Base-by-base conservation (phyloP, 1,140 invertebrate genomes). In the Drosophila azteca region DNA sequence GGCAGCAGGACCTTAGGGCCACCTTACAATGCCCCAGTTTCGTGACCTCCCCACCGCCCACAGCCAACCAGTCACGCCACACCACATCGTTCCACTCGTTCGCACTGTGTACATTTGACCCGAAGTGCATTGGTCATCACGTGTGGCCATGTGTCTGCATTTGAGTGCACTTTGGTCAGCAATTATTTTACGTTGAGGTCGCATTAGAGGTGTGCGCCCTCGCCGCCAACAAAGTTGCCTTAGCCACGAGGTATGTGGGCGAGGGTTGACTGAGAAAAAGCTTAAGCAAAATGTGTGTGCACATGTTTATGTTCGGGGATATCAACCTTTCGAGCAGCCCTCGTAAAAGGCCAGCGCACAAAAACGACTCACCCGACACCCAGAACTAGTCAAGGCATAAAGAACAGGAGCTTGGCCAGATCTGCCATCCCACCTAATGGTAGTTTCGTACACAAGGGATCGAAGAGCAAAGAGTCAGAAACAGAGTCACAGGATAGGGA, bases 151-250 rank as follows among this genome's bases (percentile, higher is more conserved):
- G 83, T 89, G 83, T 88, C 84, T 89, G 83, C 84, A 83, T 88
- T 88, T 89, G 84, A 89, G 84, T 89, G 83, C 84, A 83, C 83
- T 89, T 88, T 79, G 83, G 83, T 89, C 84, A 88, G 83, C 83
- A 88, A 88, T 88, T 88, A 88, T 88, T 88, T 88, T 88, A 89
- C 79, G 84, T 88, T 89, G 83, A 88, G 83, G 84, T 88, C 84
- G 74, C 84, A 89, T 89, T 88, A 83, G 82, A 87, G 83, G 77
- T 82, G 79, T 72, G 53, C 79, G 57, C 75, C 79, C 77, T 55
- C 61, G 64, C 49, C 26, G 76, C 57, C 79, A 73, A 77, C 71
- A 77, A 52, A 54, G 62, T 77, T 72, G 63, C 78, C 57, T 55
- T 65, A 72, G 67, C 46, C 63, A 67, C 63, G 44, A 52, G 13